Base-by-base conservation (phyloP, 2,888 invertebrate genomes). In the Steromphala cineraria region DNA sequence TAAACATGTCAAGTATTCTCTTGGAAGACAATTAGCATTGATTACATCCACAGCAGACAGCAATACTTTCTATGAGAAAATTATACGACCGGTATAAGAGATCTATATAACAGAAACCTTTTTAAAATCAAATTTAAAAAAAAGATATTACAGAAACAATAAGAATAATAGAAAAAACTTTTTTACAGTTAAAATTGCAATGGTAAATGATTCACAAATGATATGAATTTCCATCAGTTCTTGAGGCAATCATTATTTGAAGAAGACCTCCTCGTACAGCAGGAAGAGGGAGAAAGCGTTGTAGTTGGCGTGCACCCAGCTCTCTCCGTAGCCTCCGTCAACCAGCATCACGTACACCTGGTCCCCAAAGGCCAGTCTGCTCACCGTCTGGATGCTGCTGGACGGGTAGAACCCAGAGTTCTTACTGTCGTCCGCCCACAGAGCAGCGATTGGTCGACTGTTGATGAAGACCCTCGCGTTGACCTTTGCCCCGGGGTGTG, bases 261-360 rank as follows among this genome's bases (percentile, higher is more conserved):
- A 81, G 56, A 86, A 84, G 7, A 81, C 53, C 15, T 87, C 85
- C 40, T 85, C 85, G 52, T 87, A 87, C 15, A 87, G 78, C 15
- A 87, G 79, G 78, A 82, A 87, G 36, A 87, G 74, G 2, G 86
- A 85, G 76, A 87, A 87, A 24, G 81, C 86, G 55, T 87, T 87
- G 77, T 87, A 87, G 81, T 87, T 87, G 10, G 87, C 87, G 52
- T 87, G 87, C 3, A 87, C 86, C 87, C 87, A 87, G 76, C 87
- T 87, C 56, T 87, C 85, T 13, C 87, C 87, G 46, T 87, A 87
- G 5, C 87, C 87, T 2, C 84, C 84, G 40, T 87, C 87, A 2
- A 87, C 85, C 67, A 87, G 80, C 83, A 87, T 87, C 55, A 87
- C 82, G 56, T 87, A 87, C 40, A 87, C 86, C 81, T 87, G 87